These are phyloP conservation scores for Ctenochaetus hawaiiensis DNA, from an alignment of 2,797 vertebrate species.

Conservation along the genomic window DNA sequence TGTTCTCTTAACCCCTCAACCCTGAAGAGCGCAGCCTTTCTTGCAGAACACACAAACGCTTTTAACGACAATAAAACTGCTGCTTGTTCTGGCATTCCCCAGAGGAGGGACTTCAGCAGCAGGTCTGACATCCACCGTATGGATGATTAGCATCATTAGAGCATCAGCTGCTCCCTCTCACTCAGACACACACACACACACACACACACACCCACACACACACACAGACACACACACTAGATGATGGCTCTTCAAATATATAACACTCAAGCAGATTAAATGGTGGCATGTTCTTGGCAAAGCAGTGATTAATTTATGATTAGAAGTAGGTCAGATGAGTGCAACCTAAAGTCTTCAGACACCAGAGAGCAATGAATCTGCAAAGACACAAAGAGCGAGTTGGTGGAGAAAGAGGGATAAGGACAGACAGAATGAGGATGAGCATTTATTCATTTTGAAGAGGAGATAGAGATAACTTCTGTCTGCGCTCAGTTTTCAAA, in stretches of 20 bases:
- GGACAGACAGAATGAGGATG: neutral
- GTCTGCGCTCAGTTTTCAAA: constrained; percentile 1
- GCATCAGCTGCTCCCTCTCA: constrained; percentile 71
- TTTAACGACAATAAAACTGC: constrained; percentile 65
- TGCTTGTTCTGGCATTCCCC: constrained; percentile 50
- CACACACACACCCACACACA: constrained; percentile 41
- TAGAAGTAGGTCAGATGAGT: constrained; percentile 55
- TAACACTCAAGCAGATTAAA: constrained; percentile 61
- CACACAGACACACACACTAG: constrained; percentile 39
- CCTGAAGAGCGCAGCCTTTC: neutral
- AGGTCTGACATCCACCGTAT: constrained; percentile 72
- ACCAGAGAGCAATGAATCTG: constrained; percentile 25
- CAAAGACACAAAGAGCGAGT: constrained; percentile 9
- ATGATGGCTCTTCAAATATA: constrained; percentile 62
- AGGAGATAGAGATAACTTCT: constrained; percentile 14
- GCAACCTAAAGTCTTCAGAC: constrained; percentile 37
- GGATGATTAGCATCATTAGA: constrained; percentile 78
- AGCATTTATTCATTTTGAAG: constrained; percentile 24
- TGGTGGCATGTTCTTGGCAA: constrained; percentile 56
- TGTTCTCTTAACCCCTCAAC: constrained; percentile 23
- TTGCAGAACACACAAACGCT: constrained; percentile 60
- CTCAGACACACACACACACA: constrained; percentile 37
- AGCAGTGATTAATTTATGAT: constrained; percentile 66
- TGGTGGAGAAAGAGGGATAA: neutral
- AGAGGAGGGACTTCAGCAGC: constrained; percentile 57